phyloP scores from a whole-genome alignment of 2,797 vertebrate species.

The Poeciliopsis infans region DNA sequence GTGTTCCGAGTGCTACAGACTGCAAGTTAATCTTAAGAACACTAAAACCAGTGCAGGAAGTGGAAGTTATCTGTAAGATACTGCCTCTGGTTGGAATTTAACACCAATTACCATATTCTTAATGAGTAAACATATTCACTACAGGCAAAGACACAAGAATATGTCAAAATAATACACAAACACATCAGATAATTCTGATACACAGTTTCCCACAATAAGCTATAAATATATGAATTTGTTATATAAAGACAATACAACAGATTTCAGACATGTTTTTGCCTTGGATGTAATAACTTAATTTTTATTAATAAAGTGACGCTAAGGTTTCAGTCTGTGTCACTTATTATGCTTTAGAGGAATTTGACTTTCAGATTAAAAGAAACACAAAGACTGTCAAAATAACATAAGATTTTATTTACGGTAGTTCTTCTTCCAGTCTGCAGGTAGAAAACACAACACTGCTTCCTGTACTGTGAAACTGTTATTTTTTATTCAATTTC shows the following conservation, averaged over 20 bases:
- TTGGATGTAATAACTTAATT: not conserved
- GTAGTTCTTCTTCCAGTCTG: not conserved
- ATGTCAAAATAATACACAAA: not conserved
- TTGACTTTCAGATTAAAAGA: too few species aligned
- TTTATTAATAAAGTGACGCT: not conserved
- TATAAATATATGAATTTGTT: not conserved
- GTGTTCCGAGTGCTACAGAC: slow-evolving; percentile 12
- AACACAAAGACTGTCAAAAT: too few species aligned
- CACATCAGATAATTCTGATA: slow-evolving; percentile 7
- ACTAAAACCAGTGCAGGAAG: slow-evolving; percentile 33
- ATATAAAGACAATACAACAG: not conserved
- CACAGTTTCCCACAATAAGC: not conserved
- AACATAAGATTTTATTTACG: not conserved
- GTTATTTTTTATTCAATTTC: not conserved
- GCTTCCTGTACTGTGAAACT: not conserved
- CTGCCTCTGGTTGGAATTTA: slow-evolving; percentile 12
- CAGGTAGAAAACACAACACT: not conserved
- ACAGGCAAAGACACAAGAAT: not conserved
- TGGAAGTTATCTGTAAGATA: slow-evolving; percentile 19
- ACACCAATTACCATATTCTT: slow-evolving; percentile 12
- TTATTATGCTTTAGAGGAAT: not conserved
- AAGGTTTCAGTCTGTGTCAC: not conserved
- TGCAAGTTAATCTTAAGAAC: slow-evolving; percentile 29
- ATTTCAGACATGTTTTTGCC: slow-evolving; percentile 2
- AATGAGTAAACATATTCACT: slow-evolving; percentile 11